Base-by-base conservation (phyloP, 2,888 invertebrate species). In the Heliconius aoede region DNA sequence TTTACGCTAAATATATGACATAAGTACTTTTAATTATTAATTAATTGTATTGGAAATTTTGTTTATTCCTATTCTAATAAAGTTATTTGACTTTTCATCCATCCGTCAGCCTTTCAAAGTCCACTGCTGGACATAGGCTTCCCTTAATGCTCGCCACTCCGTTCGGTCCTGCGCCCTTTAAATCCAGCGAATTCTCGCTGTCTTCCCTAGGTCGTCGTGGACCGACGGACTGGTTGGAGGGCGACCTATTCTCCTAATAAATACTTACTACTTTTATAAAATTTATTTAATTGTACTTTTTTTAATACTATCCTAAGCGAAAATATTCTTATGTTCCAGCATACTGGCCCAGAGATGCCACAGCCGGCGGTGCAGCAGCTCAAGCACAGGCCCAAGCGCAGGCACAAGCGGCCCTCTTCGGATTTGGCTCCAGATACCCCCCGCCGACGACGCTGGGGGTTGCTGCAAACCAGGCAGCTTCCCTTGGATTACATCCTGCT, bases 381-480 rank as follows among this genome's bases (percentile, higher is more conserved):
- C 92, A 90, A 90, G 95, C 92, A 79, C 92, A 90, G 91, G 95
- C 92, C 79, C 92, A 90, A 91, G 95, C 92, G 88, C 95, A 92
- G 88, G 95, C 94, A 79, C 92, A 90, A 82, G 92, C 93, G 67
- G 93, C 93, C 21, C 88, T 93, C 79, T 94, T 94, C 87, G 93
- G 94, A 75, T 93, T 94, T 86, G 92, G 94, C 36, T 89, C 92
- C 74, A 89, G 95, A 79, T 93, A 94, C 86, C 93, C 92, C 72
- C 95, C 95, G 84, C 96, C 96, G 82, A 96, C 96, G 83, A 97
- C 97, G 76, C 95, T 97, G 86, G 97, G 97, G 82, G 97, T 97
- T 83, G 97, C 97, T 73, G 97, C 97, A 82, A 97, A 97, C 88
- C 97, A 97, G 91, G 97, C 97, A 60, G 97, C 97, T 74, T 97